Evolutionary conservation across 2,888 invertebrate species (phyloP), one percentile per base, ranked within the genome.

Genomic region (Phragmatobia fuliginosa): DNA sequence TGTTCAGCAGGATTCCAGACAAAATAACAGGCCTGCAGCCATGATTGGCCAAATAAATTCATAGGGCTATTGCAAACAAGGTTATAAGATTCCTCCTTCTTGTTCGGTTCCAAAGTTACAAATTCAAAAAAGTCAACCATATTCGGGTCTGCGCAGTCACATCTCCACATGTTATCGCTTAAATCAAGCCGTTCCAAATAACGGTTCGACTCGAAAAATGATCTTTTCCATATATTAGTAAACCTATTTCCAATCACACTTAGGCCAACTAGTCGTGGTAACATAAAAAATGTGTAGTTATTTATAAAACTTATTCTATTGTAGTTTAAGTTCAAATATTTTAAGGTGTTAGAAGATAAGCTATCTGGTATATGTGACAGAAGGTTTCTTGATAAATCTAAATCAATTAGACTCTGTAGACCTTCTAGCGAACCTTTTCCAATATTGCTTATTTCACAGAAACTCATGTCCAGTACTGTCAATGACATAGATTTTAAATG

Each of bases 151-250:
- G 88, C 79, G 82, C 98, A 98, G 75, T 97, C 96, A 86, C 98
- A 98, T 72, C 96, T 94, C 97, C 97, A 98, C 77, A 97, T 97
- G 88, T 98, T 98, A 82, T 97, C 97, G 25, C 95, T 95, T 62
- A 97, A 85, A 84, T 96, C 94, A n/a, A 97, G 87, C 67, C 93
- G 92, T 72, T 95, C 93, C 61, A 97, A 89, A 75, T 95, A 96
- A 16, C 93, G 91, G 87, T 97, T 97, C 3, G 93, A 92, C 0
- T 94, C 93, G 83, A 97, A 97, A 83, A 95, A 96, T 1, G 93
- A 91, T 11, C 94, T 92, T 52, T 92, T 94, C 89, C 97, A 96
- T 52, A 96, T 95, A 65, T 95, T 96, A 0, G 96, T 97, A 77
- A 97, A 94, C 71, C 97, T 95, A 86, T 98, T 97, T 49, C 97